phyloP scores from a whole-genome alignment of 2,113 vertebrate genomes.

The Bettongia penicillata region DNA sequence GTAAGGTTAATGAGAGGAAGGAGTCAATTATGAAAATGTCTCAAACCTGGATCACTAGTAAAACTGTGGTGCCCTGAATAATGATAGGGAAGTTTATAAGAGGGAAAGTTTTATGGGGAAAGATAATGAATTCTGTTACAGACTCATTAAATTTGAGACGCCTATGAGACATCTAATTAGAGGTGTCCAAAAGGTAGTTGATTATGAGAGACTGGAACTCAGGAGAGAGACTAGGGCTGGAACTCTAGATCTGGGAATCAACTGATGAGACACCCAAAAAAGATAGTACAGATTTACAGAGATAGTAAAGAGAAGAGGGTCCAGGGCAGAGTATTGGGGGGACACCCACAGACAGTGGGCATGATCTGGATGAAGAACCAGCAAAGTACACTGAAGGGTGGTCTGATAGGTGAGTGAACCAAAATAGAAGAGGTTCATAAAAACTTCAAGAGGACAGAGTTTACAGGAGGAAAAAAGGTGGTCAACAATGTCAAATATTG shows the following conservation, averaged over 20 bases:
- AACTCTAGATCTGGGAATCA: not conserved
- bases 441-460: not conserved
- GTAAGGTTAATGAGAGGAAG: not conserved
- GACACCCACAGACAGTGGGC: not conserved
- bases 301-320: not conserved
- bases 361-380: not conserved
- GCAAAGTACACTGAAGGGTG: not conserved
- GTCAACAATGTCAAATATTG: not conserved
- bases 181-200: not conserved
- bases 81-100: not conserved
- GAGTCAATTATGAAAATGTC: not conserved
- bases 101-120: not conserved
- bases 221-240: not conserved
- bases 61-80: not conserved
- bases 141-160: not conserved
- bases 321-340: not conserved
- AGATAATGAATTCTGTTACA: not conserved
- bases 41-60: not conserved
- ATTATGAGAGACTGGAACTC: not conserved
- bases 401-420: not conserved
- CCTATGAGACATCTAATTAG: not conserved
- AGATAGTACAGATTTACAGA: not conserved
- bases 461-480: not conserved
- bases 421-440: not conserved
- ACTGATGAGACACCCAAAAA: not conserved